Evolutionary conservation across 2,888 invertebrate genomes (phyloP), one percentile per base, ranked within the genome.

Genomic region (Aricia artaxerxes): DNA sequence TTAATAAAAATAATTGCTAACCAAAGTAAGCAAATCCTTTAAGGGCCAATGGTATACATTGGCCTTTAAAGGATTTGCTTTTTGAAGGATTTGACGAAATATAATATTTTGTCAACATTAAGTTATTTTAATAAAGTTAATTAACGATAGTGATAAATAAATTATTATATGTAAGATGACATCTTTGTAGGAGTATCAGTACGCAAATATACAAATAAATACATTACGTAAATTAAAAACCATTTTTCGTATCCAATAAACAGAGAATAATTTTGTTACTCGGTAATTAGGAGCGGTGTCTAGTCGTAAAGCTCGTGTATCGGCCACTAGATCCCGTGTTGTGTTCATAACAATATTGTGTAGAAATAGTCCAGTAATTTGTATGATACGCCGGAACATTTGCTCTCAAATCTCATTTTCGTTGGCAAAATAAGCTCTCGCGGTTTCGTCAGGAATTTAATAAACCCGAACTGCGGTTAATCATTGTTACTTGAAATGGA

Each of bases 381-480:
- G 89, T 87, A 89, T 87, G 88, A 89, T 87, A 90, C 88, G 87
- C 88, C 90, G 90, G 90, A 91, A 89, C 89, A 90, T 89, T 91
- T 91, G 31, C 64, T 31, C 24, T 31, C 31, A 31, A 64, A 64
- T 91, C 91, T 92, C 92, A 92, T 92, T 92, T 91, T 87, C 88
- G 91, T 91, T 88, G 88, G 85, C 88, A 90, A 85, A 92, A 91
- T 91, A 92, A 92, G 92, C 90, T 91, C 87, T 86, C 85, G 87
- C 88, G 89, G 90, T 92, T 92, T 92, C 90, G 93, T 92, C 92
- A 91, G 88, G 90, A 88, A 91, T 89, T 89, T 87, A 84, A 86
- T 87, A 87, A 84, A 88, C 86, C 81, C 76, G 86, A 88, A 87
- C 84, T 91, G 91, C 31, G 24, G 61, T 6, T n/a, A 61, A n/a